Conservation (phyloP, 2,797 vertebrate species). For the Crax fasciolata region DNA sequence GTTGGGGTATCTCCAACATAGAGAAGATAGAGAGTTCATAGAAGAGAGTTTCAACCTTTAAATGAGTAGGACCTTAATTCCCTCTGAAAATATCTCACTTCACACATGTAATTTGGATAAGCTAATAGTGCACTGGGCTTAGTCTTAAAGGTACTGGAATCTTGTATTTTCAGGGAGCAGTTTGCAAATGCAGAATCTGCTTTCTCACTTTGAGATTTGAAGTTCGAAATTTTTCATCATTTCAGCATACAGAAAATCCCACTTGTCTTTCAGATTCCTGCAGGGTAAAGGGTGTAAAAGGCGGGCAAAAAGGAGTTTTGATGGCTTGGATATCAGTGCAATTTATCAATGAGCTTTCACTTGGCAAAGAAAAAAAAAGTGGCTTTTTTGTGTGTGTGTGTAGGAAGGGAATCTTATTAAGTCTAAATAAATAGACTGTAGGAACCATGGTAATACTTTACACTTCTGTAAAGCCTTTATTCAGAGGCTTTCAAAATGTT, state of each 20-base stretch:
- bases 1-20: neutral
- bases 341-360: slow-evolving; percentile 29
- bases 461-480: slow-evolving; percentile 55
- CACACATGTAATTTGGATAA: neutral
- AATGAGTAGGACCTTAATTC: neutral
- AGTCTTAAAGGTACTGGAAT: neutral
- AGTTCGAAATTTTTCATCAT: neutral
- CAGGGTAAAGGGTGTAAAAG: neutral
- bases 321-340: neutral
- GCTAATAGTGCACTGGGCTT: neutral
- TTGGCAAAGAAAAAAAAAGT: slow-evolving; percentile 20
- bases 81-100: neutral
- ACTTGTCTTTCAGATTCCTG: neutral
- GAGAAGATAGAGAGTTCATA: neutral
- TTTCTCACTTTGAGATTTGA: neutral
- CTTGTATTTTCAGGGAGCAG: neutral
- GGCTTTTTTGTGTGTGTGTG: neutral
- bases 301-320: neutral
- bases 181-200: neutral
- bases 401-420: slow-evolving; percentile 59
- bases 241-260: neutral
- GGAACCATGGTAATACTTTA: slow-evolving; percentile 61
- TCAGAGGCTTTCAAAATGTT: slow-evolving; percentile 66
- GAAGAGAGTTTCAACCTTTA: neutral
- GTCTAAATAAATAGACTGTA: slow-evolving; percentile 70